A percentile compares a stretch with the other conserved stretches of the same genome.
These are phyloP conservation scores for Acronicta aceris DNA, from an alignment of 2,888 invertebrate genomes.

Conservation along the genomic window DNA sequence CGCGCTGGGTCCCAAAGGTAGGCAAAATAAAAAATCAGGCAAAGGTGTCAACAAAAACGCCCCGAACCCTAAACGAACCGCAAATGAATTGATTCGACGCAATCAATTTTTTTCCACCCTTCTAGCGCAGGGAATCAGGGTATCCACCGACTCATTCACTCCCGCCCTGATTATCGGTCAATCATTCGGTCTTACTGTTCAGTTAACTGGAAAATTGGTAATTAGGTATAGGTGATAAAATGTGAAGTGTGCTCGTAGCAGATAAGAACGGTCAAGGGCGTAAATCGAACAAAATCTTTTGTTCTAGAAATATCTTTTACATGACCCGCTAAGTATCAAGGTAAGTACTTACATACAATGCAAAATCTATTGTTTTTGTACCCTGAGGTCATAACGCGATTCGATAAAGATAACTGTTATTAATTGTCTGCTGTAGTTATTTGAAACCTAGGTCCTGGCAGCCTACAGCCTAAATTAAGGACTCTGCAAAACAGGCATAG, in stretches of 20 bases:
- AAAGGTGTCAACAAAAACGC: conserved; percentile 80
- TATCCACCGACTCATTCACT: conserved; percentile 74
- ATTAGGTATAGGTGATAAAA: conserved; percentile 84
- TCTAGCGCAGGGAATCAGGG: conserved; percentile 26
- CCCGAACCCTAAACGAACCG: conserved; percentile 61
- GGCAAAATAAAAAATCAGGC: conserved; percentile 66
- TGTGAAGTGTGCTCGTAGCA: conserved; percentile 59
- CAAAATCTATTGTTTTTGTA: too few species aligned
- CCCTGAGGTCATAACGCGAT: too few species aligned
- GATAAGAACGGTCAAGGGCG: conserved; percentile 53
- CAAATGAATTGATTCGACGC: conserved; percentile 84
- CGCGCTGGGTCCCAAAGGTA: conserved; percentile 28
- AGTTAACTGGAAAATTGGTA: conserved; percentile 87
- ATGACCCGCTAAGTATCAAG: too few species aligned
- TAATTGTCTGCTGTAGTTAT: too few species aligned
- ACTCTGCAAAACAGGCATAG: too few species aligned
- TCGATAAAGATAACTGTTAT: too few species aligned
- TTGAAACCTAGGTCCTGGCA: too few species aligned
- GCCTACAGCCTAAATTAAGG: too few species aligned
- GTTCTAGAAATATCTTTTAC: background rate
- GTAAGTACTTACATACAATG: too few species aligned
- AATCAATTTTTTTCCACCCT: conserved; percentile 82
- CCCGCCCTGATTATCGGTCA: conserved; percentile 83
- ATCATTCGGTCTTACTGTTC: conserved; percentile 85
- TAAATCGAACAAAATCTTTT: conserved; percentile 6